phyloP scores from a whole-genome alignment of 2,797 vertebrate genomes.

The Cossypha polioptera region DNA sequence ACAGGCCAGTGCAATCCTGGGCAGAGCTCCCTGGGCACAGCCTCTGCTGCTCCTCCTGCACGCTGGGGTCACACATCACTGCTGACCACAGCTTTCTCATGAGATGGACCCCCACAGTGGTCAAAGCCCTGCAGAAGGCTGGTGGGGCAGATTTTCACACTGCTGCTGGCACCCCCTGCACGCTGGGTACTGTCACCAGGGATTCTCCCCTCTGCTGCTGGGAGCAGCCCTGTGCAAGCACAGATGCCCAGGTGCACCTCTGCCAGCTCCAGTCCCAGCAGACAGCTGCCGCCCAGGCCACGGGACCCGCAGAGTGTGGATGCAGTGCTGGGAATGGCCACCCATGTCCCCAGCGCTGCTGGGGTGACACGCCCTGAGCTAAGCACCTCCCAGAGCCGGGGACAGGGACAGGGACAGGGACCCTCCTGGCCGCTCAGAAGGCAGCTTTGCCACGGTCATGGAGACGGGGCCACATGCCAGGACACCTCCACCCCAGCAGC shows the following conservation, averaged over 20 bases:
- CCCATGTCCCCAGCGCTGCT: background rate
- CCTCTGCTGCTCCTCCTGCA: background rate
- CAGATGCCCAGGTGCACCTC: background rate
- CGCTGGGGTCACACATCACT: background rate
- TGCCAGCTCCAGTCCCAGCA: background rate
- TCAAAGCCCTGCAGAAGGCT: background rate
- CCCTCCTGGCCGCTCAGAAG: background rate
- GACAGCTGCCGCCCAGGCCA: background rate
- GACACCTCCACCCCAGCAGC: background rate
- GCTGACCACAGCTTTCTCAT: background rate
- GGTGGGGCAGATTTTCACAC: background rate
- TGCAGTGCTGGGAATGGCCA: fast-evolving
- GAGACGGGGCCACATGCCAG: fast-evolving
- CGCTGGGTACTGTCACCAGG: background rate
- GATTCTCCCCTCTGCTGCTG: background rate
- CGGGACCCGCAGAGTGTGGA: background rate
- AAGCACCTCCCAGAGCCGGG: background rate
- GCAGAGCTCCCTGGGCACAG: background rate
- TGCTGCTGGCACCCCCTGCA: background rate
- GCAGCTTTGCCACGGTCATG: fast-evolving
- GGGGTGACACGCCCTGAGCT: fast-evolving
- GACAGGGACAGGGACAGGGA: background rate
- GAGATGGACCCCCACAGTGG: fast-evolving
- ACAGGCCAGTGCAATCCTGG: fast-evolving
- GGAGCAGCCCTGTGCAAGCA: background rate